Evolutionary conservation across 2,113 vertebrate species (phyloP).

Genomic region (Mesitornis unicolor): DNA sequence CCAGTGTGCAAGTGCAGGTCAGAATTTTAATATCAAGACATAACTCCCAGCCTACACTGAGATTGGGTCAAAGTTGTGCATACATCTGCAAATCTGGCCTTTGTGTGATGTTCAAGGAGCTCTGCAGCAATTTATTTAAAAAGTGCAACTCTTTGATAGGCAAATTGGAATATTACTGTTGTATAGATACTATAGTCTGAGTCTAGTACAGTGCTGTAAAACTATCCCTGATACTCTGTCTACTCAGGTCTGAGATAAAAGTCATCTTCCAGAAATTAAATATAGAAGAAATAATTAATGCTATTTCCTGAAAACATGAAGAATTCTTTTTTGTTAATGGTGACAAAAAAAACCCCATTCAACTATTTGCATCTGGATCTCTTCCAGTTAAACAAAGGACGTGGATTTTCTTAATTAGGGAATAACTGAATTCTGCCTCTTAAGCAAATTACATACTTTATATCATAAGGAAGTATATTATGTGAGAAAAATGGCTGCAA

Average conservation of each 20-base stretch:
- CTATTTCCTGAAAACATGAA: not conserved
- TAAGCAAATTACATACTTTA: not conserved
- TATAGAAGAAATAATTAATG: not conserved
- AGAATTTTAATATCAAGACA: not conserved
- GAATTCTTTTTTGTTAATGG: not conserved
- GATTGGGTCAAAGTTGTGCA: not conserved
- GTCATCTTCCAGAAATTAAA: not conserved
- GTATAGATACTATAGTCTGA: not conserved
- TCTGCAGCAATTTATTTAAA: not conserved
- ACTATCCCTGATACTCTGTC: not conserved
- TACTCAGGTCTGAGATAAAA: not conserved
- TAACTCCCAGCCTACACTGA: not conserved
- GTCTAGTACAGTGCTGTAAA: not conserved
- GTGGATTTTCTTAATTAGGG: slow-evolving; percentile 8
- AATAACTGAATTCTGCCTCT: slow-evolving; percentile 6
- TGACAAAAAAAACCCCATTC: not conserved
- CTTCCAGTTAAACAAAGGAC: not conserved
- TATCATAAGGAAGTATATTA: not conserved
- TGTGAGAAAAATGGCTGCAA: not conserved
- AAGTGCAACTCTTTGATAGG: not conserved
- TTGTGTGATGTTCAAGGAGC: not conserved
- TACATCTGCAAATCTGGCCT: not conserved
- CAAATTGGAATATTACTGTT: not conserved
- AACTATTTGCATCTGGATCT: not conserved
- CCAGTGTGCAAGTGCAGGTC: not conserved